These are phyloP conservation scores for Channa argus DNA, from an alignment of 2,113 vertebrate species.

Conservation along the genomic window DNA sequence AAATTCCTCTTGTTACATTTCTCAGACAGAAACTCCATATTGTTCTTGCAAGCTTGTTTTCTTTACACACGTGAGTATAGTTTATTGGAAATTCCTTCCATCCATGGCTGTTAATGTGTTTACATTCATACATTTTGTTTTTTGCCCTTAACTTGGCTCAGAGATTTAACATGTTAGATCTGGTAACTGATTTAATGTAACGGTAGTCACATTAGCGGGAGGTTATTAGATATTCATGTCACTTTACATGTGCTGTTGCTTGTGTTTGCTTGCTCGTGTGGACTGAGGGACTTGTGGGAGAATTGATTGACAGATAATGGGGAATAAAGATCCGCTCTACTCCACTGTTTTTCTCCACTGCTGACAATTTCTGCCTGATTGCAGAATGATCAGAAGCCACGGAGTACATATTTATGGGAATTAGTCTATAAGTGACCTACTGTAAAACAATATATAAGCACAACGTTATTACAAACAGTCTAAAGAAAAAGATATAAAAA, in stretches of 20 bases:
- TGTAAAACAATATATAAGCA: neutral
- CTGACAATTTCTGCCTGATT: conserved; percentile 48
- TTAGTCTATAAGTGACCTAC: neutral
- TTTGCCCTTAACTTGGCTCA: neutral
- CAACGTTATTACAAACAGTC: neutral
- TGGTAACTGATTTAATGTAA: conserved; percentile 23
- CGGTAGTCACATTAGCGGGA: conserved; percentile 4
- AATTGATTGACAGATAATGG: conserved; percentile 48
- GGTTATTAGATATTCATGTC: conserved; percentile 57
- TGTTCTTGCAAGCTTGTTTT: conserved; percentile 39
- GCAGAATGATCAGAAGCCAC: conserved; percentile 25
- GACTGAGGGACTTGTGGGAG: conserved; percentile 36
- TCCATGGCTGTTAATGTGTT: conserved; percentile 11
- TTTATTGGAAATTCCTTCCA: conserved; percentile 32
- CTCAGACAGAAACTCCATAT: conserved; percentile 42
- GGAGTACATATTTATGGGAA: neutral
- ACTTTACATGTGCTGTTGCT: conserved; percentile 40
- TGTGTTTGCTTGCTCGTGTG: conserved; percentile 43
- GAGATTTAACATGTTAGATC: conserved; percentile 24
- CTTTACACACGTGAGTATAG: neutral
- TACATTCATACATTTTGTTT: conserved; percentile 20
- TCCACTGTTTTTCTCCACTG: conserved; percentile 29
- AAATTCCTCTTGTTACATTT: conserved; percentile 66
- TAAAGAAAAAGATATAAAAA: too few relatives aligned
- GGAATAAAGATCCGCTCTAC: conserved; percentile 33